phyloP scores from a whole-genome alignment of 2,113 vertebrate genomes.

The Cryptotis parvus region DNA sequence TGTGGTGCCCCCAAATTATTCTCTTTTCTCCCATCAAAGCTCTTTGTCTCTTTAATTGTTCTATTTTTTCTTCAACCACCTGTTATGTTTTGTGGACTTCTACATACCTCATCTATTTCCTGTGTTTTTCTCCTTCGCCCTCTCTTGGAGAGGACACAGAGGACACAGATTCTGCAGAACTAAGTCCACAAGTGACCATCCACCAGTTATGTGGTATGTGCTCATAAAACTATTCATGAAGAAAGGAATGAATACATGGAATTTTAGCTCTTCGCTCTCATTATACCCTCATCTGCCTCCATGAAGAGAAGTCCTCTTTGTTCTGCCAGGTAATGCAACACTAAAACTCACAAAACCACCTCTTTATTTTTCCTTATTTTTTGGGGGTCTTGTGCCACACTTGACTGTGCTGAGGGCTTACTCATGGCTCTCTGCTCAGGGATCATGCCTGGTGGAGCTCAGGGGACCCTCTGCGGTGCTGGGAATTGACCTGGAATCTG shows the following conservation, averaged over 20 bases:
- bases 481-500: no score
- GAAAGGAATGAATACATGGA: background rate
- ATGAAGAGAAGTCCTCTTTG: background rate
- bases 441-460: no score
- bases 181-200: background rate
- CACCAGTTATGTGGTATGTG: background rate
- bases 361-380: no score
- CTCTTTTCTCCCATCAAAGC: background rate
- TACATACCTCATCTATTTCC: background rate
- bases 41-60: background rate
- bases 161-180: background rate
- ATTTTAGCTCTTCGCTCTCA: background rate
- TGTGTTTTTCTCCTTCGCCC: background rate
- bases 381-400: no score
- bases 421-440: no score
- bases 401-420: no score
- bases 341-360: no score
- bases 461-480: no score
- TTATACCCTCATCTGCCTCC: background rate
- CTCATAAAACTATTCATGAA: background rate
- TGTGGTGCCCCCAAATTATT: no score
- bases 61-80: background rate
- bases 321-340: background rate
- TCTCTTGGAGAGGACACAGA: background rate
- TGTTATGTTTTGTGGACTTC: background rate